Evolutionary conservation across 2,888 invertebrate species (phyloP), one percentile per base, ranked within the genome.

Genomic region (Stenichneumon culpator): DNA sequence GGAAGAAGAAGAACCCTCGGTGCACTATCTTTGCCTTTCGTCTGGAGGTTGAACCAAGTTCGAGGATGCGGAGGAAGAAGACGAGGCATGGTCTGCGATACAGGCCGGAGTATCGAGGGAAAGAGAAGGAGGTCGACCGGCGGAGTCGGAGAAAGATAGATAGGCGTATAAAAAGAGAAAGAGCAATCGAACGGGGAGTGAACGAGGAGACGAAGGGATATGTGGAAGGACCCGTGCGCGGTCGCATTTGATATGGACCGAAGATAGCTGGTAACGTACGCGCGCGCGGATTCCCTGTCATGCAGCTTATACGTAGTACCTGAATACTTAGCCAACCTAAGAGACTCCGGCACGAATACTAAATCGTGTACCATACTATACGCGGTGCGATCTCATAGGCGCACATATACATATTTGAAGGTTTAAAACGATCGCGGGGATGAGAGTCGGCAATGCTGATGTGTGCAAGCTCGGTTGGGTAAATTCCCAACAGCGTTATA

Each of bases 221-320:
- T 65, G 84, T 77, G 86, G 87, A 89, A 89, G 91, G 90, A 91
- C 90, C 89, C 87, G 89, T 89, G 90, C 91, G 91, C 92, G 90
- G 90, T 90, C 90, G 91, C 91, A 93, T 93, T 93, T 93, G 93
- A 93, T 93, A 93, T 93, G 93, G 93, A 92, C 91, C 91, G 89
- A 84, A 93, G 93, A 93, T 93, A 93, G 90, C 91, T 89, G 91
- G 92, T 93, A 93, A 93, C 91, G 92, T 93, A 93, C 92, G 92
- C 91, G 92, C 91, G 88, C 86, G 82, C 80, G 91, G 88, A 82
- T 90, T 91, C 90, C 88, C 91, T 91, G 93, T 93, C 92, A 92
- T 89, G 90, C 89, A 84, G 90, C 86, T 54, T 90, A 88, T 89
- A 77, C 77, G 87, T 89, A 88, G 77, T 78, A 77, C 83, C 86